Percentiles rank a stretch among this genome's conserved stretches.
Conservation (phyloP, 2,113 vertebrate species). For the Pseudonaja textilis region DNA sequence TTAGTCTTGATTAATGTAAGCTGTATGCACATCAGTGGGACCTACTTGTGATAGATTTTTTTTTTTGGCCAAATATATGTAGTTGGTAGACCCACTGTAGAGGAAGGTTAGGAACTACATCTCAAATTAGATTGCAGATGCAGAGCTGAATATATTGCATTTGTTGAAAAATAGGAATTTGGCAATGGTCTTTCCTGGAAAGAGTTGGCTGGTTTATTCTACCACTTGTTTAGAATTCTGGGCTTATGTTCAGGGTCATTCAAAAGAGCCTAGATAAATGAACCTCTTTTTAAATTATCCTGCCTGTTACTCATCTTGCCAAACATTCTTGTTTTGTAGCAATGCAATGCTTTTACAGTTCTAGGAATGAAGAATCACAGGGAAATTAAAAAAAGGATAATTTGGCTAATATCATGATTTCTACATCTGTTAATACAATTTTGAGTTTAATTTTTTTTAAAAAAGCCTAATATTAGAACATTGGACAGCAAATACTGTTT, state of each 20-base stretch:
- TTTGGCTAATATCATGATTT: background rate
- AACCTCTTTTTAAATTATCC: background rate
- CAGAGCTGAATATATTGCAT: background rate
- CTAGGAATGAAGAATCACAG: background rate
- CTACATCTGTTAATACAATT: background rate
- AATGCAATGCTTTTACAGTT: background rate
- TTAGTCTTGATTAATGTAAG: background rate
- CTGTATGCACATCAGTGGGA: background rate
- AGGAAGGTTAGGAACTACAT: background rate
- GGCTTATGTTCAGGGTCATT: conserved; percentile 3
- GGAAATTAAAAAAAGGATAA: background rate
- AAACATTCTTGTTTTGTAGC: background rate
- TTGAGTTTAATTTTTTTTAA: background rate
- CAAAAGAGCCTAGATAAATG: background rate
- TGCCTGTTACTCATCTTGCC: background rate
- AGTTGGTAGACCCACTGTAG: background rate
- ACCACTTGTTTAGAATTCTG: conserved; percentile 4
- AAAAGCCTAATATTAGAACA: background rate
- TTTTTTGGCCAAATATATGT: background rate
- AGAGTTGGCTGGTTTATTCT: background rate
- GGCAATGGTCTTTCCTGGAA: conserved; percentile 4
- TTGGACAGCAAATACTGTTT: background rate
- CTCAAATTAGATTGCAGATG: conserved; percentile 1
- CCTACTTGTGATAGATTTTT: background rate
- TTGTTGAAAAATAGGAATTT: background rate